These are phyloP conservation scores for Danio aesculapii DNA, from an alignment of 2,797 vertebrate species.

Conservation along the genomic window DNA sequence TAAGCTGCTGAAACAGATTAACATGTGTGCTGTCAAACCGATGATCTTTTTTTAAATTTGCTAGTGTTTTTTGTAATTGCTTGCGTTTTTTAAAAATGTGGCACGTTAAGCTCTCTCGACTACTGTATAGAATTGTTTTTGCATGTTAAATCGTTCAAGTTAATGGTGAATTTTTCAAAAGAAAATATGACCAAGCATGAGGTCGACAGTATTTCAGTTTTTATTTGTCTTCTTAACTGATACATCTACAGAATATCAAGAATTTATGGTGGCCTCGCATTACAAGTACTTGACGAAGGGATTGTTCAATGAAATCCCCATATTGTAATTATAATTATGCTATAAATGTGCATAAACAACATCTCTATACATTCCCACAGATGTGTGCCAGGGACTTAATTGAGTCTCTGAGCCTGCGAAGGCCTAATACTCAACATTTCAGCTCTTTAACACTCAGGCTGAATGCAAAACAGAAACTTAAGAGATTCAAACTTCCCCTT, in stretches of 20 bases:
- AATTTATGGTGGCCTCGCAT: constrained; percentile 71
- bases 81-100: too few species aligned
- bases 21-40: too few species aligned
- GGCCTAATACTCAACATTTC: constrained; percentile 17
- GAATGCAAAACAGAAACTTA: constrained; percentile 6
- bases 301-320: constrained; percentile 34
- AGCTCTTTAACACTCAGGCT: constrained; percentile 1
- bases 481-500: background rate
- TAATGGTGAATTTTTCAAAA: background rate
- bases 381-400: constrained; percentile 60
- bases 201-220: constrained; percentile 67
- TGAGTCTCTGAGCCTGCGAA: background rate
- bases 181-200: constrained; percentile 37
- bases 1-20: too few species aligned
- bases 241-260: constrained; percentile 76
- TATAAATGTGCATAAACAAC: constrained; percentile 59
- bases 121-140: background rate
- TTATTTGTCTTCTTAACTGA: constrained; percentile 70
- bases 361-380: constrained; percentile 71
- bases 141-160: background rate
- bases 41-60: too few species aligned
- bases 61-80: too few species aligned
- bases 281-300: constrained; percentile 66
- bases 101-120: too few species aligned
- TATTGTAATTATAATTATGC: constrained; percentile 62